Evolutionary conservation across 2,888 invertebrate species (phyloP), one percentile per base, ranked within the genome.

Genomic region (Eupelmus urozonus): DNA sequence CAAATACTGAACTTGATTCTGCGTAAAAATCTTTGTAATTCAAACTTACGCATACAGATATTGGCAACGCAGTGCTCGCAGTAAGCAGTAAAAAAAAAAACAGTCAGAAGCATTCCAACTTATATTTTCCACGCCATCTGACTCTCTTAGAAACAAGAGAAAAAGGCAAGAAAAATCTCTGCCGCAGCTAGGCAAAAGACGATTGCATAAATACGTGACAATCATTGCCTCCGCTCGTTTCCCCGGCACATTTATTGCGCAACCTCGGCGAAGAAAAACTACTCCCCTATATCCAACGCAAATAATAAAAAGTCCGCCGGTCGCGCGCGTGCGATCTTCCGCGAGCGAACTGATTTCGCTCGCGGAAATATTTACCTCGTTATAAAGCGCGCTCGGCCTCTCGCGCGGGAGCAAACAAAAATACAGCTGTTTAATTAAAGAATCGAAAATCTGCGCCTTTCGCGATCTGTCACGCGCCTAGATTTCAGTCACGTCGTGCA

Each of bases 381-480:
- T 29, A 45, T 34, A 34, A 60, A 34, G n/a, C n/a, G n/a, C n/a
- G n/a, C n/a, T n/a, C n/a, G n/a, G n/a, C n/a, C n/a, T n/a, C n/a
- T n/a, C n/a, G n/a, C n/a, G n/a, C 27, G 59, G 27, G 42, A 45
- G 18, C 45, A 45, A 34, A 34, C 34, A 34, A 34, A 34, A 34
- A 34, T 5, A 9, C 34, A 5, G 34, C 9, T 27, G 45, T 76
- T 42, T 53, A 53, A 67, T 70, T 63, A 59, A 62, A 60, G 69
- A 63, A 66, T 76, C 25, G 67, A 63, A 66, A 78, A 73, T 62
- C 49, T 67, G 40, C 60, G 65, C 73, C 70, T 72, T 72, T 62
- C 59, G 29, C 59, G 70, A 66, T 74, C 25, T 72, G 71, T 71
- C 76, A 75, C 67, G 72, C 71, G 13, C 20, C 20, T 34, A 66